Base-by-base conservation (phyloP, 2,113 vertebrate genomes). In the Potamarius usumacintae region DNA sequence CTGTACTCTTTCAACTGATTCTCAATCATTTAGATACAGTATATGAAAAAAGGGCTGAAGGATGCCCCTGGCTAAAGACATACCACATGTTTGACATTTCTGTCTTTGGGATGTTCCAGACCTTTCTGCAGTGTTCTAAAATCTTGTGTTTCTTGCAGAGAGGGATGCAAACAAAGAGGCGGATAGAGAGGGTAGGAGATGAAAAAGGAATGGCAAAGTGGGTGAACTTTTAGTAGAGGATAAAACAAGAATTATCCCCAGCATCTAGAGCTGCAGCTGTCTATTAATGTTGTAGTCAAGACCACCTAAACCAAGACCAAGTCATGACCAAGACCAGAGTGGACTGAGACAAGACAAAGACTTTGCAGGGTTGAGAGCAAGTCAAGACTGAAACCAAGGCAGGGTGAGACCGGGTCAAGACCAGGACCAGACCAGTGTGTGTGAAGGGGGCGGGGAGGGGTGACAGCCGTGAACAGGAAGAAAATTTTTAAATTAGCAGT, bases 21-120 rank as follows among this genome's bases (percentile, higher is more conserved):
- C n/a, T 91, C 90, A 91, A 88, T 91, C 81, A 91, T 90, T 89
- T 53, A 87, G 69, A 74, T 63, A 30, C 30, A 30, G 30, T 30
- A 87, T 86, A 83, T 90, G 89, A 86, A 78, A 65, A 55, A 55
- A 86, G 67, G 4, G 9, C 11, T 52, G 18, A 65, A 18, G 78
- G 25, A 60, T 14, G 86, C 86, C 88, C 20, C 80, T 1, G 83
- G 89, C 81, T 86, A 86, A 77, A 88, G 52, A 58, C 48, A 71
- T 84, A 83, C 71, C 52, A 27, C 7, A 7, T 25, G 17, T 85
- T 79, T 71, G 82, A 86, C 58, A 85, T 90, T 90, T 85, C 86
- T 15, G 22, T 80, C 57, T 71, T 80, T 84, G 81, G 84, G 78
- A 74, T 85, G 86, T 76, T 63, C 34, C 52, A 84, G 18, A 81